Conservation (phyloP, 2,888 invertebrate species). For the Yponomeuta cagnagella region DNA sequence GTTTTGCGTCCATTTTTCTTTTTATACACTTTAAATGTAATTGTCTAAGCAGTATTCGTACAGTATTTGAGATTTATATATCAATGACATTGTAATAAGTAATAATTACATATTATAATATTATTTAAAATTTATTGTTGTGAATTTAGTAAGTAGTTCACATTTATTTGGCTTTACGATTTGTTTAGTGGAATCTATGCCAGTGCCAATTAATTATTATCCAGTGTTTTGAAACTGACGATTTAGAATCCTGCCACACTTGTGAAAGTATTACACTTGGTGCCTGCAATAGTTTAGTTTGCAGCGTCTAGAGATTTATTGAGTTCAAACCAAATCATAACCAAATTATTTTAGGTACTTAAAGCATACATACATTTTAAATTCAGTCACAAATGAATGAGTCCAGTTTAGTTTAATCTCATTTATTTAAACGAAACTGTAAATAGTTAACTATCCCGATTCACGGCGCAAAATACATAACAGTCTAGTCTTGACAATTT, state of each 20-base stretch:
- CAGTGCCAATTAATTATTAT: slow-evolving; percentile 46
- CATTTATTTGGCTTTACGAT: slow-evolving; percentile 36
- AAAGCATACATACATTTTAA: slow-evolving; percentile 21
- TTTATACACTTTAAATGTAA: slow-evolving; percentile 28
- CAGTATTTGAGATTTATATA: slow-evolving; percentile 18
- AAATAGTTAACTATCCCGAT: slow-evolving; percentile 39
- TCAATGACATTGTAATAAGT: slow-evolving; percentile 18
- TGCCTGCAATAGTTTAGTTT: not conserved
- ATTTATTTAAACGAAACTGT: slow-evolving; percentile 34
- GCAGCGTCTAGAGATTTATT: slow-evolving; percentile 21
- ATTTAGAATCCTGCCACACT: not conserved
- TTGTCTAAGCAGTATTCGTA: slow-evolving; percentile 57
- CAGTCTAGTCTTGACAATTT: slow-evolving; percentile 63
- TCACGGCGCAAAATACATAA: slow-evolving; percentile 65
- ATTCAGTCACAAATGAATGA: slow-evolving; percentile 49
- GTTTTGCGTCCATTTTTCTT: slow-evolving; percentile 68
- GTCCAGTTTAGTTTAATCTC: slow-evolving; percentile 27
- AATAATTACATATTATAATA: not conserved
- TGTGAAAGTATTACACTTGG: not conserved
- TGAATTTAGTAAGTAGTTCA: slow-evolving; percentile 27
- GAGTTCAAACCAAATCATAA: slow-evolving; percentile 53
- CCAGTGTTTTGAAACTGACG: slow-evolving; percentile 34
- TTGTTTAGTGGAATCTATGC: slow-evolving; percentile 18
- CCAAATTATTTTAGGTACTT: slow-evolving; percentile 55
- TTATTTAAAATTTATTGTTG: not conserved